phyloP scores from a whole-genome alignment of 2,888 invertebrate genomes.

The Scrobipalpa atriplicella region DNA sequence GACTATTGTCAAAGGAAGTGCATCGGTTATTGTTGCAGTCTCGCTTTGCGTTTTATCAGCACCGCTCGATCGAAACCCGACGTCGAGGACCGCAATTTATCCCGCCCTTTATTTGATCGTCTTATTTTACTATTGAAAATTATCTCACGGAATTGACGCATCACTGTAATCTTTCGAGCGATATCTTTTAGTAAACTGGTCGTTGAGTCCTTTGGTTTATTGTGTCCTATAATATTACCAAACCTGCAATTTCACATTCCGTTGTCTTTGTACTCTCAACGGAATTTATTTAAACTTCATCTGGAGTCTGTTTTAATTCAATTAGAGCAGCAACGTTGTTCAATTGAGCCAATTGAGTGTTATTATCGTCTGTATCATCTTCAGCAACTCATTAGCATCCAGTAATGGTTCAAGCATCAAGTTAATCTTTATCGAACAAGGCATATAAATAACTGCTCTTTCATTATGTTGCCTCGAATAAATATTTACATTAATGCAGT shows the following conservation, averaged over 20 bases:
- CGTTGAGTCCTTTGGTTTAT: conserved; percentile 27
- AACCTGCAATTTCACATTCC: conserved; percentile 24
- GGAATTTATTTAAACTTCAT: conserved; percentile 8
- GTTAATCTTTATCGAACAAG: conserved; percentile 1
- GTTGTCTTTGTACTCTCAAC: neutral
- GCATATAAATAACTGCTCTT: neutral
- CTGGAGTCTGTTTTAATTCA: conserved; percentile 18
- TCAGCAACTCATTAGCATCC: conserved; percentile 14
- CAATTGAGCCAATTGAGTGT: conserved; percentile 18
- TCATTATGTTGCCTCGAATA: too few relatives aligned
- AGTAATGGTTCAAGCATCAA: conserved; percentile 1
- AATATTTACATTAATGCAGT: too few relatives aligned
- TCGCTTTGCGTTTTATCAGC: conserved; percentile 67
- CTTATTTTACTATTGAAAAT: conserved; percentile 70
- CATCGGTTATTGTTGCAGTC: conserved; percentile 78
- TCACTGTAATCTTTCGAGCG: conserved; percentile 32
- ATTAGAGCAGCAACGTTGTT: conserved; percentile 10
- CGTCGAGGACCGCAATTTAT: conserved; percentile 66
- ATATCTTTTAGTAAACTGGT: conserved; percentile 31
- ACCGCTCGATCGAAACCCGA: conserved; percentile 58
- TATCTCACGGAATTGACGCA: conserved; percentile 57
- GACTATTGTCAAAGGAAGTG: conserved; percentile 77
- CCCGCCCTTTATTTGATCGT: conserved; percentile 62
- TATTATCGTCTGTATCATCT: conserved; percentile 19
- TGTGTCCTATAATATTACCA: conserved; percentile 25